Evolutionary conservation across 2,113 vertebrate species (phyloP), one percentile per base, ranked within the genome.

Genomic region (Fregata magnificens): DNA sequence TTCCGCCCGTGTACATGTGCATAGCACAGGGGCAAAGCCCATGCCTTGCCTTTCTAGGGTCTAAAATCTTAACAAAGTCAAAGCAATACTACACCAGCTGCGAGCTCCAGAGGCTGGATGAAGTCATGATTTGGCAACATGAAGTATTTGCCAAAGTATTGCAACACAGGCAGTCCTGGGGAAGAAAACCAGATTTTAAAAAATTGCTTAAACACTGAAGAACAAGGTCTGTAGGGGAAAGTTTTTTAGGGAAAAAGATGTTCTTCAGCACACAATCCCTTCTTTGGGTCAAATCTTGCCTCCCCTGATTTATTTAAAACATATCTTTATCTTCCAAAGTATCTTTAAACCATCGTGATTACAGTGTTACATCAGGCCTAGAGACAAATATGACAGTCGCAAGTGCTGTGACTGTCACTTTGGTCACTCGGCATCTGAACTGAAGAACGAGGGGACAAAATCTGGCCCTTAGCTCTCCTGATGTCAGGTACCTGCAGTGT

Each of bases 31-130:
- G 32, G 21, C 18, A 91, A 19, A 58, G 25, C 17, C 45, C 7
- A 25, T 1, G 1, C 26, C 87, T 94, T 82, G 50, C 32, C 11
- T 59, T 93, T 69, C 34, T 95, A 36, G 55, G 66, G 6, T 83
- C 95, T 2, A 93, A 97, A 62, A 71, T 96, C n/a, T 96, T 95
- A 47, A 92, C 26, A 31, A 72, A 80, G 18, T 86, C 31, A 94
- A 92, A 95, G 49, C 86, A 98, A 59, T 81, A 56, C 1, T 87
- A 81, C 22, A 19, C 24, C 45, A 96, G 80, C 24, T 80, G n/a
- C 21, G 52, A 40, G 4, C 12, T 85, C 80, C 62, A 88, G 55
- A 50, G 24, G 2, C 70, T 49, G 13, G 45, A 50, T 61, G 85
- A 80, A 94, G 50, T 84, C 16, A 90, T 97, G 10, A 13, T 80